Evolutionary conservation across 2,888 invertebrate species (phyloP), one percentile per base, ranked within the genome.

Genomic region (Brenthis ino): DNA sequence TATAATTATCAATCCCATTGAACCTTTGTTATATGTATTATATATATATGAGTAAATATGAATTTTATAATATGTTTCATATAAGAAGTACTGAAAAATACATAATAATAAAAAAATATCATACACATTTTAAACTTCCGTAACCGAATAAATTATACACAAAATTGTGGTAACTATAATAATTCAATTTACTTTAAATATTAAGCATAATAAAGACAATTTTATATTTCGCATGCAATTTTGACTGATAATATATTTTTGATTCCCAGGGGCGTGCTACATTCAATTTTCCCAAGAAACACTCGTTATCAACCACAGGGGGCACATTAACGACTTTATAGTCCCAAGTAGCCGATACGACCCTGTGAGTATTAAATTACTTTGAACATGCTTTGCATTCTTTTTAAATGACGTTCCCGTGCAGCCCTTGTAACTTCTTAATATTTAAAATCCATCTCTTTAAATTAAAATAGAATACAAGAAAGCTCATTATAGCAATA

Each of bases 191-290:
- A 74, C 74, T 72, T 60, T 72, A 72, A 72, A 75, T 75, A 76
- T 75, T 77, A 70, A 74, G 68, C 71, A 70, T 77, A 78, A 82
- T 77, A 82, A 85, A 81, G 84, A 84, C 84, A 79, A 83, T 84
- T 81, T 83, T 84, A 81, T 80, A 80, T 79, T 79, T 78, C 80
- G 82, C 79, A 81, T 80, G 79, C 82, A 82, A 83, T 82, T 83
- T 78, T 74, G 74, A 66, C 73, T 79, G 82, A 85, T 85, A 85
- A 85, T 77, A 78, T 75, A 78, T 77, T 77, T 74, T 71, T 73
- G 76, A 72, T 67, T 75, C 76, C 76, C 79, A 73, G 56, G 69
- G 74, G 77, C 75, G 76, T 77, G 75, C 77, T 73, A 76, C 77
- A 80, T 84, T 81, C 78, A 82, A 82, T 83, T 82, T 74, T 66